Evolutionary conservation across 2,888 invertebrate genomes (phyloP).

Genomic region (Apamea crenata): DNA sequence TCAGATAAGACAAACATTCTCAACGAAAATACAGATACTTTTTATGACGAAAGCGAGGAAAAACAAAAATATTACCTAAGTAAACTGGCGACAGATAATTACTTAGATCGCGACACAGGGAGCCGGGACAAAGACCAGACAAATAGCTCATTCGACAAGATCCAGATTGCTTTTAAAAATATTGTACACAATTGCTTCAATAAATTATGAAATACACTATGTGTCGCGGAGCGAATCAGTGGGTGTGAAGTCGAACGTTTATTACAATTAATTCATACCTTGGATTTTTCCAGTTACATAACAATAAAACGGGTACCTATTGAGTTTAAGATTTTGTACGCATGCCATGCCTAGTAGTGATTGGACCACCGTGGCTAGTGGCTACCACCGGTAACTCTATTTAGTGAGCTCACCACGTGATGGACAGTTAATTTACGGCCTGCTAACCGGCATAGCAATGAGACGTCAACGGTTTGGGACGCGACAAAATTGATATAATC

Average conservation of each 20-base stretch:
- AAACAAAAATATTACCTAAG: conserved; percentile 49
- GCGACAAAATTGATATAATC: conserved; percentile 77
- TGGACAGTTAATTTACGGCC: conserved; percentile 80
- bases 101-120: conserved; percentile 19
- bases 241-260: conserved; percentile 48
- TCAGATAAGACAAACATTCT: conserved; percentile 63
- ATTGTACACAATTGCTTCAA: conserved; percentile 35
- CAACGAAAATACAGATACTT: conserved; percentile 61
- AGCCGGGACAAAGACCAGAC: conserved; percentile 35
- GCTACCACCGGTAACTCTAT: conserved; percentile 59
- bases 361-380: conserved; percentile 68
- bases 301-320: conserved; percentile 61
- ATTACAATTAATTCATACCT: conserved; percentile 50
- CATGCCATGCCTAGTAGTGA: conserved; percentile 67
- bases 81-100: conserved; percentile 51
- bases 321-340: conserved; percentile 63
- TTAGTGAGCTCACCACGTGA: conserved; percentile 72
- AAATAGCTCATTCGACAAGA: conserved; percentile 40
- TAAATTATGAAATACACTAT: conserved; percentile 47
- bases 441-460: conserved; percentile 80
- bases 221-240: conserved; percentile 39
- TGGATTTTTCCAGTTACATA: conserved; percentile 53
- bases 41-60: conserved; percentile 51
- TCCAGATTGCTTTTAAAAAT: conserved; percentile 54
- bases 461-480: conserved; percentile 65